Percentiles rank a stretch among this genome's conserved stretches.
These are phyloP conservation scores for Pygoscelis adeliae DNA, from an alignment of 2,113 vertebrate species.

Conservation along the genomic window DNA sequence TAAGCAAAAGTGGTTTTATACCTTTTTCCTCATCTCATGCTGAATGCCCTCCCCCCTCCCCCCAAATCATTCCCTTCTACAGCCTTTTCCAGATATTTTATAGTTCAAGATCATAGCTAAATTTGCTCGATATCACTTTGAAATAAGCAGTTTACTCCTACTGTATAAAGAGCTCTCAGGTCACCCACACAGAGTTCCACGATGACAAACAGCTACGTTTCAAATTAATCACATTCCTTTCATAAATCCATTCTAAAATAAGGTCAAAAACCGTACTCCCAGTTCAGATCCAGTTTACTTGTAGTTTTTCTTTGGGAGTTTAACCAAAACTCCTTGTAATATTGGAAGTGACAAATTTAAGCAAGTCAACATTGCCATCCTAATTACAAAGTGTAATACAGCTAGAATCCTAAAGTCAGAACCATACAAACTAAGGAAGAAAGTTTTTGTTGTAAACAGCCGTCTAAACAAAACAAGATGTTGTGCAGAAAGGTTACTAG, in stretches of 20 bases:
- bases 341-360: background rate
- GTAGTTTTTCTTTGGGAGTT: background rate
- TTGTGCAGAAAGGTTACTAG: background rate
- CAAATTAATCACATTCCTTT: background rate
- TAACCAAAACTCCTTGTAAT: background rate
- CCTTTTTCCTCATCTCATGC: background rate
- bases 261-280: background rate
- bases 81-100: background rate
- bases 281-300: conserved; percentile 24
- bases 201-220: background rate
- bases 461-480: background rate
- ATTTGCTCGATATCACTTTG: background rate
- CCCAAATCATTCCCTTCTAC: background rate
- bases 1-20: background rate
- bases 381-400: background rate
- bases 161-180: background rate
- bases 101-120: background rate
- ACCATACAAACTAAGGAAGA: background rate
- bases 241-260: background rate
- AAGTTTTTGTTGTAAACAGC: background rate
- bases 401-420: background rate
- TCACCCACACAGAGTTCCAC: background rate
- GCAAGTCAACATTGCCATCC: background rate
- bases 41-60: background rate
- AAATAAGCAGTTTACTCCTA: background rate